Evolutionary conservation across 2,797 vertebrate genomes (phyloP), one percentile per base, ranked within the genome.

Genomic region (Vultur gryphus): DNA sequence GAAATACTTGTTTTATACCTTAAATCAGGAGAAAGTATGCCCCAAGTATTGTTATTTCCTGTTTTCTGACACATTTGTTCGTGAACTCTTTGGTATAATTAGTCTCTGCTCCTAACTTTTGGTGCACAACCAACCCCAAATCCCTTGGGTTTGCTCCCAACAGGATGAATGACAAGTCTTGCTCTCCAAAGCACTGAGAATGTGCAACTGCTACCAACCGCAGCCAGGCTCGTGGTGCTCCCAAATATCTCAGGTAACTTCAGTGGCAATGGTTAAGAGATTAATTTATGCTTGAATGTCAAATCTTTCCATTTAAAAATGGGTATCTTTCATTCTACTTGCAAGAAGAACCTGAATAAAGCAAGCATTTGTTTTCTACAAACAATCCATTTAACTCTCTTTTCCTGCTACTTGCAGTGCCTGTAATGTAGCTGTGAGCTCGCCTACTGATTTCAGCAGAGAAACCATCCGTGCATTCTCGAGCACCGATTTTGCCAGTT

Each of bases 151-250:
- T 90, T 95, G 55, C 52, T 93, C 33, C 48, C 4, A 9, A 48
- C 13, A 46, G 51, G 31, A 62, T 33, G 39, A 69, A 71, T 20
- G 11, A 29, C 39, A 65, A n/a, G 16, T 9, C 61, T 62, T 61
- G 9, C 29, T 57, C 71, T 82, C n/a, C 52, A 41, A 67, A 84
- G 58, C 33, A 75, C 7, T 23, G 26, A 49, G 55, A 76, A 43
- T 0, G 0, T 17, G 19, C 6, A 77, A 67, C 16, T 31, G 26
- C 57, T 78, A n/a, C 29, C 46, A 51, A 29, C 28, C 4, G 1
- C 33, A 89, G 12, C 28, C 61, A 48, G 16, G 21, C 6, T 75
- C 0, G 0, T 52, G 23, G 26, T 46, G 11, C 24, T 85, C 23
- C 44, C 57, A 80, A 19, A 28, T 49, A 64, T 26, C 23, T 78